Percentiles rank a stretch among this genome's conserved stretches.
phyloP scores from a whole-genome alignment of 2,797 vertebrate species.

The Parauchenoglanis punctatus region DNA sequence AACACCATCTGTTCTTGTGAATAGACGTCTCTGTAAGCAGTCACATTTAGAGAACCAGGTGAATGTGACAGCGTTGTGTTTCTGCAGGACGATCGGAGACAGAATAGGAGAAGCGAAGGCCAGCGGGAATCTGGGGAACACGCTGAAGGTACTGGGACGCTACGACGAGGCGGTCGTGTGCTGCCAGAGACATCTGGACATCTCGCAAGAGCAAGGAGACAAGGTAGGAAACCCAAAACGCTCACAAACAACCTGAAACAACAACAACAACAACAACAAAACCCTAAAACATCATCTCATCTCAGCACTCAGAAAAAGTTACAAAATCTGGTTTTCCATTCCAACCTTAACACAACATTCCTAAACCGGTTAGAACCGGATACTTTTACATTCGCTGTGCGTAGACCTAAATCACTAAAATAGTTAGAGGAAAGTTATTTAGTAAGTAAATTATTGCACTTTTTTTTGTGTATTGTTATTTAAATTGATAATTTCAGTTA shows the following conservation, averaged over 20 bases:
- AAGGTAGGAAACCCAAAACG: constrained; percentile 76
- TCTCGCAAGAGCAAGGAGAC: constrained; percentile 93
- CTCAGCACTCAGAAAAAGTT: not conserved
- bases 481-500: not conserved
- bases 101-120: constrained; percentile 95
- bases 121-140: constrained; percentile 96
- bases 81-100: constrained; percentile 91
- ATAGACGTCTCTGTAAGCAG: not conserved
- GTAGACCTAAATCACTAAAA: not conserved
- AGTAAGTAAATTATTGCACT: not conserved
- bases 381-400: not conserved
- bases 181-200: constrained; percentile 95
- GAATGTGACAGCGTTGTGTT: not conserved
- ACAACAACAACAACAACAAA: not conserved
- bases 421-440: not conserved
- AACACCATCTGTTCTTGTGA: not conserved
- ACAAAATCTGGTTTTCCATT: not conserved
- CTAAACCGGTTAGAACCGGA: not conserved
- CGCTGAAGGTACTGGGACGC: constrained; percentile 89
- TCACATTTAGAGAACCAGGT: not conserved
- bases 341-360: not conserved
- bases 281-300: not conserved
- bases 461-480: not conserved
- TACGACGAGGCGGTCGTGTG: constrained; percentile 93
- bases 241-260: not conserved